Evolutionary conservation across 2,888 invertebrate species (phyloP), one percentile per base, ranked within the genome.

Genomic region (Rosalia funebris): DNA sequence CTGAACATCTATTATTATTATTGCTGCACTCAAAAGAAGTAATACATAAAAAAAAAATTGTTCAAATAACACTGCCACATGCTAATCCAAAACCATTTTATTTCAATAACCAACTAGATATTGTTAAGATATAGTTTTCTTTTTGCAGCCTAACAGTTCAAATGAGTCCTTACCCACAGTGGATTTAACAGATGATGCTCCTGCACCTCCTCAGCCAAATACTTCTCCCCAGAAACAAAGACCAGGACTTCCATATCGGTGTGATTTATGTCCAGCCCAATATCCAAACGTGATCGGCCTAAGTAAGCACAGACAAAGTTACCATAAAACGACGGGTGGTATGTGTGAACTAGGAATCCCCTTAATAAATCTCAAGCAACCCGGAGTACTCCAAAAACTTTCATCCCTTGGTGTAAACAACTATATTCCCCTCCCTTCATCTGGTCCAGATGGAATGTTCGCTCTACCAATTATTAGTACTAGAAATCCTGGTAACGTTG

Each of bases 221-320:
- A 45, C 60, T n/a, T 39, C 62, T 3, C 83, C 82, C 75, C 83
- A 81, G 17, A 82, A 76, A 41, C 81, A 83, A 31, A 69, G 53
- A 20, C 66, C 67, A 2, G 75, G 78, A 9, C 70, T 81, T 20
- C 81, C 84, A 45, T 86, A 84, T 68, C 85, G 88, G 66, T 91
- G 91, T 69, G 89, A 89, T 70, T 83, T 89, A 44, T 91, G 91
- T 71, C 87, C 89, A 0, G 90, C 91, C 0, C 87, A 89, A 20
- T 91, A 91, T 74, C 89, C 90, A 0, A 89, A 88, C 48, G 84
- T 85, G 0, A 80, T 83, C 48, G 85, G 84, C 10, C 75, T 87
- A 48, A 79, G 80, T 39, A 84, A 88, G 65, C 91, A 91, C 74
- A 82, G 89, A 34, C 89, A 89, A 70, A 87, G 87, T 50, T 86